phyloP scores from a whole-genome alignment of 2,113 vertebrate genomes.

The Brienomyrus longianalis region DNA sequence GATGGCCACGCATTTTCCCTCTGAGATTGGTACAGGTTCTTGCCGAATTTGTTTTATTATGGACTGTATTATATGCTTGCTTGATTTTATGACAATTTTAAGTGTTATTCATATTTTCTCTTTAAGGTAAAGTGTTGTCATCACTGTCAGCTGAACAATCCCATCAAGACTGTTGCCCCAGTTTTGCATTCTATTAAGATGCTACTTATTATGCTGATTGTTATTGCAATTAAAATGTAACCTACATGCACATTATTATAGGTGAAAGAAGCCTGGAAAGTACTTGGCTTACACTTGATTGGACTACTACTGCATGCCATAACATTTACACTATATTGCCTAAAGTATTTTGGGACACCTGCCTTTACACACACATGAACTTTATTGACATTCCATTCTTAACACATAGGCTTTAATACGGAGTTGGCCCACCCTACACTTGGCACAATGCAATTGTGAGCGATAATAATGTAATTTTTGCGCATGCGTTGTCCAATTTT shows the following conservation, averaged over 20 bases:
- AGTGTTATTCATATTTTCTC: background rate
- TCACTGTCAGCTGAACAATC: too few relatives aligned
- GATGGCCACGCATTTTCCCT: background rate
- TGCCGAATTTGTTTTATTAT: background rate
- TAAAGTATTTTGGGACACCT: too few relatives aligned
- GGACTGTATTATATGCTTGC: background rate
- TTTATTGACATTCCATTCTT: too few relatives aligned
- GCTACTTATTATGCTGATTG: background rate
- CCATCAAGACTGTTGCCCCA: background rate
- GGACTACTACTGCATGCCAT: background rate
- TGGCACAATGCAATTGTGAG: too few relatives aligned
- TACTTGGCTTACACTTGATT: background rate
- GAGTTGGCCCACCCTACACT: background rate
- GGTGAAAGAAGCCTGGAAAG: background rate
- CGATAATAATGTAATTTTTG: too few relatives aligned
- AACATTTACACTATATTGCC: background rate
- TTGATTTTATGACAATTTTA: constrained; percentile 3
- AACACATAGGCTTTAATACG: too few relatives aligned
- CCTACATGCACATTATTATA: background rate
- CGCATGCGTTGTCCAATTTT: too few relatives aligned
- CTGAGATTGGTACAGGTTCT: background rate
- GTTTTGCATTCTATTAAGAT: background rate
- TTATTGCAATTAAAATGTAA: background rate
- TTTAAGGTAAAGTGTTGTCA: too few relatives aligned
- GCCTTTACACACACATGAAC: too few relatives aligned